These are phyloP conservation scores for Lobophora halterata DNA, from an alignment of 2,888 invertebrate genomes.

Conservation along the genomic window DNA sequence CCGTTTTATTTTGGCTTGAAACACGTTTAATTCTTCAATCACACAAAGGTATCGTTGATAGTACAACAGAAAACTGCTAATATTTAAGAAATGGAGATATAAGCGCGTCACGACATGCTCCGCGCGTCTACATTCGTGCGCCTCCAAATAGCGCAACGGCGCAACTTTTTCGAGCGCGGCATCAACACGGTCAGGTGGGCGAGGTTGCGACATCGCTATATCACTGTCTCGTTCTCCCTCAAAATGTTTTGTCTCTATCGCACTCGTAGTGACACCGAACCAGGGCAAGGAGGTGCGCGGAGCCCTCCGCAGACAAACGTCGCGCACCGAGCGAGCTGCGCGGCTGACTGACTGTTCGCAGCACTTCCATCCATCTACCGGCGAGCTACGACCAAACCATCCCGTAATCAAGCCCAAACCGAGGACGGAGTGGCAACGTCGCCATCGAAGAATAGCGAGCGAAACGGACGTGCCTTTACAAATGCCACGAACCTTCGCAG, in stretches of 20 bases:
- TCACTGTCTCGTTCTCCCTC: conserved; percentile 51
- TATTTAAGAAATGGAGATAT: conserved; percentile 63
- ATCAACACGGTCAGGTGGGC: conserved; percentile 81
- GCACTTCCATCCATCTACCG: conserved; percentile 46
- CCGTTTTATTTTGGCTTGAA: conserved; percentile 45
- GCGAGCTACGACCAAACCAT: conserved; percentile 45
- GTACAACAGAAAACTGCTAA: conserved; percentile 52
- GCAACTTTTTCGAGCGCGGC: conserved; percentile 80
- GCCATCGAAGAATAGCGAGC: conserved; percentile 64
- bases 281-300: conserved; percentile 54
- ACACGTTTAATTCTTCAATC: conserved; percentile 42
- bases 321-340: conserved; percentile 79
- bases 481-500: conserved; percentile 69
- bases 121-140: conserved; percentile 74
- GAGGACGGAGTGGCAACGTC: conserved; percentile 67
- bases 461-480: conserved; percentile 67
- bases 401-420: conserved; percentile 57
- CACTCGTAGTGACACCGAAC: conserved; percentile 46
- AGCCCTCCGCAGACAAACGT: conserved; percentile 74
- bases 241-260: conserved; percentile 52
- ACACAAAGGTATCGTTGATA: conserved; percentile 39
- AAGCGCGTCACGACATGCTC: conserved; percentile 68
- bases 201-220: conserved; percentile 80
- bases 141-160: conserved; percentile 80
- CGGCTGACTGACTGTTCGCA: conserved; percentile 73